These are phyloP conservation scores for Zingel zingel DNA, from an alignment of 2,113 vertebrate species.

Conservation along the genomic window DNA sequence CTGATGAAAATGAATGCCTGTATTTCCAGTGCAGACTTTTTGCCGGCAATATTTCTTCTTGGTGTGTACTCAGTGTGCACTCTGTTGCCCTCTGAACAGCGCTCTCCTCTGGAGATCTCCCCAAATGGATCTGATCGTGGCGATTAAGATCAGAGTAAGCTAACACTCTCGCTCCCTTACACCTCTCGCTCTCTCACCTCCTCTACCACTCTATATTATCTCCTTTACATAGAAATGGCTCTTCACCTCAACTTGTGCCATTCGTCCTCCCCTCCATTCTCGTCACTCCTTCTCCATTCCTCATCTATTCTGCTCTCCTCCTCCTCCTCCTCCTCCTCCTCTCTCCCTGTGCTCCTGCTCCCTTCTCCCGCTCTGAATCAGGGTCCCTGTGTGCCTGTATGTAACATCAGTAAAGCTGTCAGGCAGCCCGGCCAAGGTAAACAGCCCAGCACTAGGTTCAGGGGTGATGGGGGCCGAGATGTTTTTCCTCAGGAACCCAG, in stretches of 20 bases:
- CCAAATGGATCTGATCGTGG: constrained; percentile 71
- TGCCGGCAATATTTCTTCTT: constrained; percentile 66
- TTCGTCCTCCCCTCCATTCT: constrained; percentile 43
- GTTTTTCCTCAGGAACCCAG: constrained; percentile 96
- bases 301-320: constrained; percentile 48
- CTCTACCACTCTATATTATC: constrained; percentile 19
- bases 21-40: constrained; percentile 71
- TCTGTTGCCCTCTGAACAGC: constrained; percentile 64
- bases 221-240: constrained; percentile 6
- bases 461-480: constrained; percentile 95
- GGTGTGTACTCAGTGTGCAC: constrained; percentile 70
- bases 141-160: constrained; percentile 77
- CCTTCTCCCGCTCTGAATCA: constrained; percentile 79
- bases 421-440: constrained; percentile 97
- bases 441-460: constrained; percentile 96
- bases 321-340: constrained; percentile 52
- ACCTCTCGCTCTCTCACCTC: constrained; percentile 48
- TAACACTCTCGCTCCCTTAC: constrained; percentile 65
- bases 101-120: constrained; percentile 68
- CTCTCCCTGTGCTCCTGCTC: constrained; percentile 63
- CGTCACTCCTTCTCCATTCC: constrained; percentile 47
- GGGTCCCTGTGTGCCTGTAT: constrained; percentile 91
- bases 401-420: constrained; percentile 99
- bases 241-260: constrained; percentile 39
- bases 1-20: constrained; percentile 76